A percentile compares a stretch with the other conserved stretches of the same genome.
phyloP scores from a whole-genome alignment of 2,888 invertebrate genomes.

The Eupeodes latifasciatus region DNA sequence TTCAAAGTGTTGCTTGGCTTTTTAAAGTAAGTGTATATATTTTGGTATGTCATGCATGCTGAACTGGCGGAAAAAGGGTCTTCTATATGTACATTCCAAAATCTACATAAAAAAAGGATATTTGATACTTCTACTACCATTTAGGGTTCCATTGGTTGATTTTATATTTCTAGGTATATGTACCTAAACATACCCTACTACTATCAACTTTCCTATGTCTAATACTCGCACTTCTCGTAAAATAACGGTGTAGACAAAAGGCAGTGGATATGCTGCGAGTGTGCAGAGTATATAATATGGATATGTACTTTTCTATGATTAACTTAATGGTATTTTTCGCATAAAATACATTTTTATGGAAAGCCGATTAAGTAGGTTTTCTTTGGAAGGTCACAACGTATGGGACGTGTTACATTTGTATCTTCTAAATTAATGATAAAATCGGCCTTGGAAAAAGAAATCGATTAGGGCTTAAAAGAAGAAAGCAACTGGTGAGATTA shows the following conservation, averaged over 20 bases:
- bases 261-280: not conserved
- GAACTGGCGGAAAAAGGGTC: slow-evolving; percentile 14
- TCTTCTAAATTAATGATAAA: slow-evolving; percentile 36
- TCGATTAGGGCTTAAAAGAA: slow-evolving; percentile 6
- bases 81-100: not conserved
- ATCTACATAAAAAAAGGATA: slow-evolving; percentile 51
- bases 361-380: slow-evolving; percentile 25
- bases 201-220: not conserved
- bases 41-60: not conserved
- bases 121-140: slow-evolving; percentile 49
- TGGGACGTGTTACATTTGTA: slow-evolving; percentile 24
- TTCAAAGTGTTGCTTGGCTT: slow-evolving; percentile 65
- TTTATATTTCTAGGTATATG: not conserved
- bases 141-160: slow-evolving; percentile 3
- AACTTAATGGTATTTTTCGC: slow-evolving; percentile 4
- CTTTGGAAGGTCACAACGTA: slow-evolving; percentile 6
- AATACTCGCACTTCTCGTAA: not conserved
- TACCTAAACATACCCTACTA: too few relatives aligned
- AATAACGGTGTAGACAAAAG: not conserved
- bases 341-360: slow-evolving; percentile 2
- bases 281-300: not conserved
- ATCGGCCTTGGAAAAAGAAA: not conserved
- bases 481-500: slow-evolving; percentile 22
- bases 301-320: slow-evolving; percentile 5
- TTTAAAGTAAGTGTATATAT: not conserved